A percentile compares a stretch with the other conserved stretches of the same genome.
Evolutionary conservation across 1,140 invertebrate genomes (phyloP).

Genomic region (Metopolophium dirhodum): DNA sequence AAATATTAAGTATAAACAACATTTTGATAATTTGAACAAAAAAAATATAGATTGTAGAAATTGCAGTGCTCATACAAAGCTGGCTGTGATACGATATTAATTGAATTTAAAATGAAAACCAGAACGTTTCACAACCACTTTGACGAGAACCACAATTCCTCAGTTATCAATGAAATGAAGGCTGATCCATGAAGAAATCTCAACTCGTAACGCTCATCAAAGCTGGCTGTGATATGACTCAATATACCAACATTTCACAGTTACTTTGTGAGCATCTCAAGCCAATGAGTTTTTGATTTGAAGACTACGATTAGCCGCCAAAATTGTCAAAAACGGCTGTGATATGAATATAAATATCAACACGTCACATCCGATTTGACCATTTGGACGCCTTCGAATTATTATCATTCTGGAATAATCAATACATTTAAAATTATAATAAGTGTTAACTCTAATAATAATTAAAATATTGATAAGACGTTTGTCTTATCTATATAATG

Average conservation of each 20-base stretch:
- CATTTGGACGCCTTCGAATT: constrained; percentile 59
- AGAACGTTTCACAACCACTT: constrained; percentile 54
- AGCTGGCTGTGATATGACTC: constrained; percentile 79
- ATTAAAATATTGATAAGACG: neutral
- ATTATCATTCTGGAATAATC: neutral
- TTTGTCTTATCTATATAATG: neutral
- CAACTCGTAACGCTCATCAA: constrained; percentile 72
- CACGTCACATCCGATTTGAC: constrained; percentile 86
- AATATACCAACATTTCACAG: constrained; percentile 67
- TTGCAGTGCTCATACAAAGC: constrained; percentile 55
- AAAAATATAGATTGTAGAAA: constrained; percentile 37
- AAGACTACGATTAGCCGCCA: constrained; percentile 63
- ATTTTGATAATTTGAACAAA: neutral
- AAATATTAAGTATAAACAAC: neutral
- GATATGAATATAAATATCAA: constrained; percentile 75
- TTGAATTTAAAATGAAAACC: constrained; percentile 47
- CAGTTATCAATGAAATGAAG: neutral
- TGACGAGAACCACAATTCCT: constrained; percentile 55
- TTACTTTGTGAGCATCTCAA: constrained; percentile 67
- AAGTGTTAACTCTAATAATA: neutral
- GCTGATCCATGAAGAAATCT: neutral
- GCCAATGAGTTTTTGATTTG: neutral
- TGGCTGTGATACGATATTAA: constrained; percentile 54
- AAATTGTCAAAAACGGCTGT: constrained; percentile 89
- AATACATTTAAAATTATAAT: neutral